phyloP scores from a whole-genome alignment of 2,888 invertebrate species.

The Gastracanthus pulcherrimus region DNA sequence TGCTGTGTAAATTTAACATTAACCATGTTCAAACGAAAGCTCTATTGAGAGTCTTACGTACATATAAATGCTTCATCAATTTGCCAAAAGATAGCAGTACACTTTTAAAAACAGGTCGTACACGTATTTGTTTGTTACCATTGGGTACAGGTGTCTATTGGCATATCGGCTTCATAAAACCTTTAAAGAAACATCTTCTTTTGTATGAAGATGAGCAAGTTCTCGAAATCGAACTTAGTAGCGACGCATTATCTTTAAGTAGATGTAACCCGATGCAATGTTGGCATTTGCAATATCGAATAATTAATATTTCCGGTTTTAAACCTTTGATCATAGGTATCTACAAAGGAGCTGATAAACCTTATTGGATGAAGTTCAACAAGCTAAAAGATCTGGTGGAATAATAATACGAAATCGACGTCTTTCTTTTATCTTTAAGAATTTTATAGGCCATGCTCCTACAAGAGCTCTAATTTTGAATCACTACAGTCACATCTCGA shows the following conservation, averaged over 20 bases:
- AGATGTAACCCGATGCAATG: neutral
- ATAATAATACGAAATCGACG: neutral
- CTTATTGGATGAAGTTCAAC: neutral
- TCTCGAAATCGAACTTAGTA: slow-evolving; percentile 5
- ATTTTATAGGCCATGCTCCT: neutral
- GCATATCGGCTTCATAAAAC: neutral
- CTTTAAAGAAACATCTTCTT: neutral
- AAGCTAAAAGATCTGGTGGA: neutral
- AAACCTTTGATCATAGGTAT: neutral
- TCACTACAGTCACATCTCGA: neutral
- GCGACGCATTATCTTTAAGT: neutral
- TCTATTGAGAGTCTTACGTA: neutral
- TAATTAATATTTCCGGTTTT: neutral
- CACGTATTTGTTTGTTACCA: neutral
- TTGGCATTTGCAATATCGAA: slow-evolving; percentile 15
- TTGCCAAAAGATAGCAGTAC: slow-evolving; percentile 5
- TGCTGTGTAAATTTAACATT: neutral
- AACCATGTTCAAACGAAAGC: neutral
- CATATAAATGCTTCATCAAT: neutral
- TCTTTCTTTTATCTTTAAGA: neutral
- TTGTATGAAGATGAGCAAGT: neutral
- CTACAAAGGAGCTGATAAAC: slow-evolving; percentile 6
- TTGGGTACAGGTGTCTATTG: neutral
- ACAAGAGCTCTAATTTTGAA: neutral
- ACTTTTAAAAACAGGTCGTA: slow-evolving; percentile 1